phyloP scores from a whole-genome alignment of 2,797 vertebrate genomes.

The Sorex maritimensis region DNA sequence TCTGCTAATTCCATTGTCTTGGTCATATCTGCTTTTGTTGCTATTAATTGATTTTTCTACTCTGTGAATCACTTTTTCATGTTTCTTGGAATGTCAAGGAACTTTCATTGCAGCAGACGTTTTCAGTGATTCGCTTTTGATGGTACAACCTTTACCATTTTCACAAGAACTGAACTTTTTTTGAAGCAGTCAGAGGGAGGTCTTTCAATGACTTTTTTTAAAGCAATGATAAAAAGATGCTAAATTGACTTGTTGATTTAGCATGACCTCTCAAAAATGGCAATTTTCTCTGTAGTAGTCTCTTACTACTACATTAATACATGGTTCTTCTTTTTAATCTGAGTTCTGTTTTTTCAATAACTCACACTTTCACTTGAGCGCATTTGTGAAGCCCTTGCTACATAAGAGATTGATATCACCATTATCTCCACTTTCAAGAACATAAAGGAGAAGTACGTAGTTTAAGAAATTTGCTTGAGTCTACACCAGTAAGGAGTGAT shows the following conservation, averaged over 20 bases:
- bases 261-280: background rate
- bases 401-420: background rate
- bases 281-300: background rate
- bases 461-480: background rate
- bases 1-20: background rate
- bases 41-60: background rate
- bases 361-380: background rate
- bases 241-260: background rate
- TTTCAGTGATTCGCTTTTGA: background rate
- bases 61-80: background rate
- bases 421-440: background rate
- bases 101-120: background rate
- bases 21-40: background rate
- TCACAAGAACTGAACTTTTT: background rate
- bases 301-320: background rate
- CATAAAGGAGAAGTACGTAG: background rate
- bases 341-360: background rate
- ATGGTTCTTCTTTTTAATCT: background rate
- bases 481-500: background rate
- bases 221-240: background rate
- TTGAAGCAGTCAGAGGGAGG: background rate
- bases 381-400: background rate
- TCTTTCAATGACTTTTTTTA: background rate
- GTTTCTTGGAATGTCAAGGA: background rate
- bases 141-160: background rate